Evolutionary conservation across 1,140 invertebrate species (phyloP).

Genomic region (Zaprionus taronus): DNA sequence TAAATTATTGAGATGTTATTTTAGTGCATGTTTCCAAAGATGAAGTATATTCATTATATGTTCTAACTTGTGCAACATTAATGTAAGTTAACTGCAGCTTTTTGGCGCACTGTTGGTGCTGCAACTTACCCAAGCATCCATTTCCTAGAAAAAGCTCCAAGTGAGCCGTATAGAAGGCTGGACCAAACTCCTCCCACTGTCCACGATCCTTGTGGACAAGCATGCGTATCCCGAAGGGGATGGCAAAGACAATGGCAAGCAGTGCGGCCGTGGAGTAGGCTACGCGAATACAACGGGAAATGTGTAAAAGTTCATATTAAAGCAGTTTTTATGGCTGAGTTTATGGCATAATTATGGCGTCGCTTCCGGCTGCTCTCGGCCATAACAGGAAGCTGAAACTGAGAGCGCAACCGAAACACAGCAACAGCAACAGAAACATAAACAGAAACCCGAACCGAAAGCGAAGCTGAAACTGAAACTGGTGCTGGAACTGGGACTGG

Average conservation of each 20-base stretch:
- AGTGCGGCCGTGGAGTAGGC: slow-evolving; percentile 90
- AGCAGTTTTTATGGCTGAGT: slow-evolving; percentile 67
- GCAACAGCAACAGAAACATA: too few relatives aligned
- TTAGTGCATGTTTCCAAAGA: too few relatives aligned
- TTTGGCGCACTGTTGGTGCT: neutral
- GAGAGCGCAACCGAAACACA: too few relatives aligned
- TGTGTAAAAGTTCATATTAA: slow-evolving; percentile 26
- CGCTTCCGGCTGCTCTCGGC: slow-evolving; percentile 43
- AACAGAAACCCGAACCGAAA: neutral
- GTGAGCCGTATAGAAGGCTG: slow-evolving; percentile 90
- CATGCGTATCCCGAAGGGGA: slow-evolving; percentile 89
- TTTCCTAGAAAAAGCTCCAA: slow-evolving; percentile 91
- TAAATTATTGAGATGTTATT: neutral
- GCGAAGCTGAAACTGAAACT: neutral
- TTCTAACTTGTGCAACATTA: too few relatives aligned
- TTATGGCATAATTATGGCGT: slow-evolving; percentile 78
- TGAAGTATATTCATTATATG: too few relatives aligned
- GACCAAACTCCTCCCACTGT: slow-evolving; percentile 87
- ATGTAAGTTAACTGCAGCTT: too few relatives aligned
- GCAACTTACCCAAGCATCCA: slow-evolving; percentile 88
- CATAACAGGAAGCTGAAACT: slow-evolving; percentile 57
- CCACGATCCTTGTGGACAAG: slow-evolving; percentile 88
- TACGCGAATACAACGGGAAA: slow-evolving; percentile 68
- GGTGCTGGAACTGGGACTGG: neutral
- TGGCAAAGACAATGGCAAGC: slow-evolving; percentile 89